A percentile compares a stretch with the other conserved stretches of the same genome.
These are phyloP conservation scores for Ceratina australensis DNA, from an alignment of 1,140 invertebrate species.

Conservation along the genomic window DNA sequence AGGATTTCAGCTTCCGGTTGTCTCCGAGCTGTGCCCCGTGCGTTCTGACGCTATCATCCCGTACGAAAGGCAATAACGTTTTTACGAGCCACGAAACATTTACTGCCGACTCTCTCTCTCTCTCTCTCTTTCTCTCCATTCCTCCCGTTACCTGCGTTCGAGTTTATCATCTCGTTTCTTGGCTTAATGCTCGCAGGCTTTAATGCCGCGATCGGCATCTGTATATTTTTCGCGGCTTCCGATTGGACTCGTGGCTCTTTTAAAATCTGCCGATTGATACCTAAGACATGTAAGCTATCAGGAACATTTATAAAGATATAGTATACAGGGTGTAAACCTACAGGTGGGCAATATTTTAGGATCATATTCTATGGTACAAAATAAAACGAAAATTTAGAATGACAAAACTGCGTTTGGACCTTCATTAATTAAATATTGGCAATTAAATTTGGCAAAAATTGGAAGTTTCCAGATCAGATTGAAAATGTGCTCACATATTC, in stretches of 20 bases:
- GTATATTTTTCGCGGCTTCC: slow-evolving; percentile 33
- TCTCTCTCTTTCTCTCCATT: background rate
- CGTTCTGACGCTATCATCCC: slow-evolving; percentile 57
- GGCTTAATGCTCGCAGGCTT: slow-evolving; percentile 55
- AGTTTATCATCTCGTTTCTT: slow-evolving; percentile 67
- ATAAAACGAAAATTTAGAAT: no score
- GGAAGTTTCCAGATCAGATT: no score
- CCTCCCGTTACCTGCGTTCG: slow-evolving; percentile 29
- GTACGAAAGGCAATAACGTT: slow-evolving; percentile 74
- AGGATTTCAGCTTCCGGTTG: slow-evolving; percentile 7
- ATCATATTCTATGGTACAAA: no score
- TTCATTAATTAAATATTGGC: no score
- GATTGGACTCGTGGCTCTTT: slow-evolving; percentile 38
- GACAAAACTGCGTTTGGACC: no score
- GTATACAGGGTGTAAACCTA: no score
- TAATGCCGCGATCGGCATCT: slow-evolving; percentile 58
- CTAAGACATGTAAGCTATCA: no score
- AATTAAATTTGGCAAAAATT: no score
- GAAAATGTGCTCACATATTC: no score
- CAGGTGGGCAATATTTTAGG: no score
- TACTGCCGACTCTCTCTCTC: slow-evolving; percentile 70
- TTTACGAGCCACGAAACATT: slow-evolving; percentile 79
- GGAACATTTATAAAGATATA: no score
- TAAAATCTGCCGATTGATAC: background rate
- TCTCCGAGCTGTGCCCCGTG: slow-evolving; percentile 12